Evolutionary conservation across 1,140 invertebrate species (phyloP).

Genomic region (Physella acuta): DNA sequence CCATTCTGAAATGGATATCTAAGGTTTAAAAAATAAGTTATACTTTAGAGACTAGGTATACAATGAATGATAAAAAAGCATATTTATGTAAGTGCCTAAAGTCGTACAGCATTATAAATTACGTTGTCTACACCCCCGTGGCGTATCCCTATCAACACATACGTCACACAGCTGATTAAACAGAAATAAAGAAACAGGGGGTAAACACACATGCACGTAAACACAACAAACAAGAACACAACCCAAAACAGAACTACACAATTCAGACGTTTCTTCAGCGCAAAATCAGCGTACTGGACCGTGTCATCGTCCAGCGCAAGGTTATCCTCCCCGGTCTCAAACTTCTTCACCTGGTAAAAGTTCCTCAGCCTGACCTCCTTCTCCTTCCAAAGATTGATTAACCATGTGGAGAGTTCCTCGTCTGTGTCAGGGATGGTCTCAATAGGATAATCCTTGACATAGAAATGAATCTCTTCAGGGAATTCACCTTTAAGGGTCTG

Average conservation of each 20-base stretch:
- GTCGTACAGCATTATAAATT: slow-evolving; percentile 24
- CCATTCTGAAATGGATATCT: too few species aligned
- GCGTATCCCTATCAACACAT: slow-evolving; percentile 22
- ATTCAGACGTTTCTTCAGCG: slow-evolving; percentile 18
- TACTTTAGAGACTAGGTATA: too few species aligned
- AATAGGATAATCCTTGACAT: slow-evolving; percentile 34
- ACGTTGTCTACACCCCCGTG: slow-evolving; percentile 33
- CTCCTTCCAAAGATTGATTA: slow-evolving; percentile 39
- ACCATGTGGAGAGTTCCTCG: slow-evolving; percentile 43
- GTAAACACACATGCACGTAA: slow-evolving; percentile 21
- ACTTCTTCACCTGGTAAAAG: slow-evolving; percentile 41
- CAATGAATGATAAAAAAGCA: too few species aligned
- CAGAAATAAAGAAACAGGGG: slow-evolving; percentile 29
- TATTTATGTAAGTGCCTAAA: too few species aligned
- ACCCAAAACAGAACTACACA: slow-evolving; percentile 29
- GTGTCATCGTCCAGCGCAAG: neutral
- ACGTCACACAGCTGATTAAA: slow-evolving; percentile 25
- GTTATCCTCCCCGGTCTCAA: slow-evolving; percentile 18
- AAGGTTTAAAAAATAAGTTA: too few species aligned
- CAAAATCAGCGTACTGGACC: slow-evolving; percentile 9
- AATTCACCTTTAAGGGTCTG: slow-evolving; percentile 45
- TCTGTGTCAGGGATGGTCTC: slow-evolving; percentile 29
- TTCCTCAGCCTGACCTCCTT: slow-evolving; percentile 45
- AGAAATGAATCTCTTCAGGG: slow-evolving; percentile 52
- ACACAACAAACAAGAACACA: slow-evolving; percentile 28